Conservation (phyloP, 2,888 invertebrate genomes). For the Notocelia uddmanniana region DNA sequence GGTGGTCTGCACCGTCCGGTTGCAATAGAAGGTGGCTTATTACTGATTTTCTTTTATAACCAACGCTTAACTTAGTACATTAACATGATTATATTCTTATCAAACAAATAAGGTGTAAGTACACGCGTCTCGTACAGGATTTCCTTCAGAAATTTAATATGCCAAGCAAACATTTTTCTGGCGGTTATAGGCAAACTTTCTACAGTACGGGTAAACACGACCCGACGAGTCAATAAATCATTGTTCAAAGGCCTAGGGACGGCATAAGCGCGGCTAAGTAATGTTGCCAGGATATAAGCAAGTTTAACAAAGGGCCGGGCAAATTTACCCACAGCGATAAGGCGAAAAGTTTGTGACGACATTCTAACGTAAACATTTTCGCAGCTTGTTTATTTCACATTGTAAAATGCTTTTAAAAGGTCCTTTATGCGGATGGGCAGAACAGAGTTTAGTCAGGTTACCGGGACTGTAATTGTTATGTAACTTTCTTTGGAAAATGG, state of each 20-base stretch:
- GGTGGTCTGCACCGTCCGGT: too few relatives aligned
- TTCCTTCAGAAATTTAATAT: constrained; percentile 54
- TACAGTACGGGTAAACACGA: constrained; percentile 66
- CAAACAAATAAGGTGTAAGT: constrained; percentile 28
- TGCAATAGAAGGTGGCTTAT: too few relatives aligned
- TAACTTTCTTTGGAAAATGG: neutral
- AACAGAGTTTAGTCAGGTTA: constrained; percentile 5
- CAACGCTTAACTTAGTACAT: neutral
- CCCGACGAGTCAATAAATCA: constrained; percentile 74
- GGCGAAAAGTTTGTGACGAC: constrained; percentile 46
- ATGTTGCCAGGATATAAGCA: constrained; percentile 69
- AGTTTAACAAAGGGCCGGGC: constrained; percentile 63
- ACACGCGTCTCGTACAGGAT: constrained; percentile 29
- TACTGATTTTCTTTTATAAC: too few relatives aligned
- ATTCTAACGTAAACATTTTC: constrained; percentile 43
- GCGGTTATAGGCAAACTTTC: constrained; percentile 55
- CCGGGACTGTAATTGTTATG: neutral
- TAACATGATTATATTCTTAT: constrained; percentile 19
- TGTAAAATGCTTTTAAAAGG: constrained; percentile 38
- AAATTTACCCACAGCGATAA: constrained; percentile 49
- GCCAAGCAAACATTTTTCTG: constrained; percentile 55
- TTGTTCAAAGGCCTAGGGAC: constrained; percentile 67
- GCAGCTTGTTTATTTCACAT: constrained; percentile 46
- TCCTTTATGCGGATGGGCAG: constrained; percentile 26
- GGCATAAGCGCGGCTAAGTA: constrained; percentile 66